Evolutionary conservation across 1,140 invertebrate genomes (phyloP), one percentile per base, ranked within the genome.

Genomic region (Reticulitermes speratus): DNA sequence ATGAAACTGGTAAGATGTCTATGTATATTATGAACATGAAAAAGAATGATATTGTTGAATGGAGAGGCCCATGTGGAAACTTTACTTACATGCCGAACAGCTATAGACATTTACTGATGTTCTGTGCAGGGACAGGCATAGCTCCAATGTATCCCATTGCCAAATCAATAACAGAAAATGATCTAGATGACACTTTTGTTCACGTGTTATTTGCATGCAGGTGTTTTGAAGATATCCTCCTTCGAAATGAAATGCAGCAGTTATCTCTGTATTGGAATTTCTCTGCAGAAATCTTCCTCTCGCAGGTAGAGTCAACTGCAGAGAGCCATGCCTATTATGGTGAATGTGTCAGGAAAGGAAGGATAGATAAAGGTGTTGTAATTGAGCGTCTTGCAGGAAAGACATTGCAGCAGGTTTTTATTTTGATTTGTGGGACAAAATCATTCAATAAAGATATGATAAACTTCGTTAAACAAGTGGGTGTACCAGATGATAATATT

Each of bases 91-190:
- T 87, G 45, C 87, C 89, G 87, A 92, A 94, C 88, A 89, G 89
- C 85, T 91, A 89, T 88, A 90, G 90, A 87, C 89, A 91, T 88
- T 89, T 96, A 12, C 87, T 94, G 38, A 93, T 96, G 91, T 90
- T 96, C 84, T 93, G 93, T 84, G 94, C 94, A 88, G 95, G 95
- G 0, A 95, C 95, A 82, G 95, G 95, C 1, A 93, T 96, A 87
- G 93, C 94, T 59, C 94, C 95, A 38, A 92, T 95, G 90, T 92
- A 92, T 89, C 91, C 93, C 87, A 92, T 96, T 21, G 93, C 94
- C 45, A 90, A 93, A 84, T 88, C 90, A 69, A 92, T 96, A 87
- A 86, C 95, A 82, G 89, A 92, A 83, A 92, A 95, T 91, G 94
- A 95, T 88, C 91, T 93, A 82, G 94, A 95, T 89, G 92, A 94